Percentiles rank a stretch among this genome's conserved stretches.
Evolutionary conservation across 2,888 invertebrate genomes (phyloP).

Genomic region (Allygus modestus): DNA sequence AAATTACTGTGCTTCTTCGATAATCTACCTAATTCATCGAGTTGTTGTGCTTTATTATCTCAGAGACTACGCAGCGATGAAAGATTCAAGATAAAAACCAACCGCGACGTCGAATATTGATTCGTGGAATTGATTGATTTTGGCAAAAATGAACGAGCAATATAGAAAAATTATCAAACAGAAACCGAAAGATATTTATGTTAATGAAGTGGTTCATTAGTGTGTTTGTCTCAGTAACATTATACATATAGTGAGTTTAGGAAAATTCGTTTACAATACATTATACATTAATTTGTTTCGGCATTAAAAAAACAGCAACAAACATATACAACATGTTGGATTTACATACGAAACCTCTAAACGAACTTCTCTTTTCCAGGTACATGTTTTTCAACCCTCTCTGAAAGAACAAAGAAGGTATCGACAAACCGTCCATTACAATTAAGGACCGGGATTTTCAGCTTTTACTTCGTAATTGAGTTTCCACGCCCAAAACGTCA

Average conservation of each 20-base stretch:
- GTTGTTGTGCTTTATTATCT: not conserved
- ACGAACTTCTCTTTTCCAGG: not conserved
- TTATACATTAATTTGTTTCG: no score
- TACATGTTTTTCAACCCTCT: not conserved
- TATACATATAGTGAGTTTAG: no score
- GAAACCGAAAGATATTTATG: no score
- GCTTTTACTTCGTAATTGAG: slow-evolving; percentile 34
- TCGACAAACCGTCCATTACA: slow-evolving; percentile 36
- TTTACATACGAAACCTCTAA: no score
- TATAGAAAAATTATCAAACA: no score
- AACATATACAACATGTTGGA: no score
- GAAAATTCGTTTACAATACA: no score
- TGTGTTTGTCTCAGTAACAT: no score
- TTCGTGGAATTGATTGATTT: not conserved
- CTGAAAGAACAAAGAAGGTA: not conserved
- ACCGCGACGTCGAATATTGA: not conserved
- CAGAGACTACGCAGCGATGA: not conserved
- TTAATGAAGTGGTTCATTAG: no score
- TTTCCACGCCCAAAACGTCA: not conserved
- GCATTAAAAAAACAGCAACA: no score
- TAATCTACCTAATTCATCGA: not conserved
- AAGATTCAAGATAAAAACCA: no score
- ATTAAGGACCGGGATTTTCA: slow-evolving; percentile 16
- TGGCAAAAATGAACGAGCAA: no score
- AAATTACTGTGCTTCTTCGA: not conserved